Evolutionary conservation across 2,888 invertebrate species (phyloP).

Genomic region (Sarcophaga rosellei): DNA sequence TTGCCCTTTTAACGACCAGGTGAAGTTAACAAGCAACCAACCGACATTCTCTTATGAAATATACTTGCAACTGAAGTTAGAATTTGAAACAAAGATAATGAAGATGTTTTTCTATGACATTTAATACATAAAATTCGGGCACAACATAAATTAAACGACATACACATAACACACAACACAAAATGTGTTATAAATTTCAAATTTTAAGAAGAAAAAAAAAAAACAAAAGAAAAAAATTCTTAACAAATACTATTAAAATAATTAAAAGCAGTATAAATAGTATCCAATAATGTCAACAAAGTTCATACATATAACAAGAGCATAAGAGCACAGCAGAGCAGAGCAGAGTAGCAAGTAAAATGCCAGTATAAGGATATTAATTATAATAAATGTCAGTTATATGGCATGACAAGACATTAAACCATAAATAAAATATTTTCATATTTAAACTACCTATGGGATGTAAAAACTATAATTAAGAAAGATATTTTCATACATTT

Average conservation of each 20-base stretch:
- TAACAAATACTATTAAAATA: background rate
- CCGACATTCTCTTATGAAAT: background rate
- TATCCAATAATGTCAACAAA: too few relatives aligned
- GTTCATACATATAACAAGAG: background rate
- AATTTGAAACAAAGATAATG: background rate
- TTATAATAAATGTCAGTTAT: conserved; percentile 14
- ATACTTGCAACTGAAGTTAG: background rate
- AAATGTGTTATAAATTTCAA: too few relatives aligned
- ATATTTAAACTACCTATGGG: too few relatives aligned
- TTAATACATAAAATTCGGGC: too few relatives aligned
- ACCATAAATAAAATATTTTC: too few relatives aligned
- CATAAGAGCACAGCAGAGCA: background rate
- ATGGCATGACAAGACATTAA: background rate
- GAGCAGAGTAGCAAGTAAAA: too few relatives aligned
- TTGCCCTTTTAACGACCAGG: background rate
- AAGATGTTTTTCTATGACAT: background rate
- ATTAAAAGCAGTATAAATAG: background rate
- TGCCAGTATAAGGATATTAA: conserved; percentile 31
- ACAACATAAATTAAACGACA: background rate
- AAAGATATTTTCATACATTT: conserved; percentile 34
- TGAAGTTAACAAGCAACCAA: background rate
- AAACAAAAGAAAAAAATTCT: background rate
- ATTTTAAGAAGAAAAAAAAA: background rate
- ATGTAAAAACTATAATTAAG: conserved; percentile 2
- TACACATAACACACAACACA: background rate